These are phyloP conservation scores for Xiphias gladius DNA, from an alignment of 2,113 vertebrate genomes.

Conservation along the genomic window DNA sequence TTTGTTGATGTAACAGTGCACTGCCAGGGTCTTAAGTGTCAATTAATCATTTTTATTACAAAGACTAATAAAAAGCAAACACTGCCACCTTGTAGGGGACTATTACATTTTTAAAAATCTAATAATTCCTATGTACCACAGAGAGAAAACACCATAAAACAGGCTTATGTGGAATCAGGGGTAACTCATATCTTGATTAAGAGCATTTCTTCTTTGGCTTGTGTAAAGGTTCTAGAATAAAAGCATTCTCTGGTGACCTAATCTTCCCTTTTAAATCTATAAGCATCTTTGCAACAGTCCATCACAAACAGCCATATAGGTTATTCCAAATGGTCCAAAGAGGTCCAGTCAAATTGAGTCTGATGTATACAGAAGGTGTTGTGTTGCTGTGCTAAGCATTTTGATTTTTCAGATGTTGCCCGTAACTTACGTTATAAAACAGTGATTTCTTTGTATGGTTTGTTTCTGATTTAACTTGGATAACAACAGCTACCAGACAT, in stretches of 20 bases:
- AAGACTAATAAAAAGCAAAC: conserved; percentile 53
- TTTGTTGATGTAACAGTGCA: conserved; percentile 25
- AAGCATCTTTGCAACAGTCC: conserved; percentile 12
- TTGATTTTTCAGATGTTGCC: conserved; percentile 9
- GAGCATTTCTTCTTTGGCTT: conserved; percentile 13
- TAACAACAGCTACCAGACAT: neutral
- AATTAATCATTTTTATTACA: conserved; percentile 66
- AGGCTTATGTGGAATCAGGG: conserved; percentile 40
- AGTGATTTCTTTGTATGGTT: neutral
- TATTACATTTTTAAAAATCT: conserved; percentile 66
- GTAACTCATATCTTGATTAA: conserved; percentile 60
- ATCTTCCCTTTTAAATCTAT: conserved; percentile 4
- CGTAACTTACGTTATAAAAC: neutral
- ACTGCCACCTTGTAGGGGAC: conserved; percentile 44
- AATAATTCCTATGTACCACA: conserved; percentile 49
- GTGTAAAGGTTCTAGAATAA: conserved; percentile 45
- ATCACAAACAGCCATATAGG: conserved; percentile 24
- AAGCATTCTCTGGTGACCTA: conserved; percentile 3
- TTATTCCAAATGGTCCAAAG: neutral
- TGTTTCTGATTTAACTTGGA: neutral
- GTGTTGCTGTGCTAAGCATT: neutral
- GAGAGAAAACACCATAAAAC: conserved; percentile 64
- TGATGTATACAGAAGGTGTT: neutral
- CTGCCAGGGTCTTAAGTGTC: conserved; percentile 42
- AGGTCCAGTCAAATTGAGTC: neutral